phyloP scores from a whole-genome alignment of 2,888 invertebrate genomes.

The Mechanitis mazaeus region DNA sequence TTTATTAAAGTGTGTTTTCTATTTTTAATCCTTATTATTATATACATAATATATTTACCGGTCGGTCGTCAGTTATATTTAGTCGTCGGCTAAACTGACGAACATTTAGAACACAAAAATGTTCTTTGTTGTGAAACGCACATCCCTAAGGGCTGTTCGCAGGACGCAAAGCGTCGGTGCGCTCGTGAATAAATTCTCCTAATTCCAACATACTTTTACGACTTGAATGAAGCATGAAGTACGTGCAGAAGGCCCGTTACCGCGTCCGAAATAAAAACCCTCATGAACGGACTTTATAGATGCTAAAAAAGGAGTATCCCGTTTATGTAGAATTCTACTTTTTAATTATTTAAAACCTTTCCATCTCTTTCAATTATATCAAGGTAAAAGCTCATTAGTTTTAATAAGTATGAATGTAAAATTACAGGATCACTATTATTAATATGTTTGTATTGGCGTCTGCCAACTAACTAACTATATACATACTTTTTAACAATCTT shows the following conservation, averaged over 20 bases:
- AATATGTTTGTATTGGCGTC: too few species aligned
- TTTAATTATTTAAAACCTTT: slow-evolving; percentile 6
- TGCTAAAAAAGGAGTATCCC: slow-evolving; percentile 46
- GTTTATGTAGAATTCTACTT: slow-evolving; percentile 10
- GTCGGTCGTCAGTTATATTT: too few species aligned
- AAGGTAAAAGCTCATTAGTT: too few species aligned
- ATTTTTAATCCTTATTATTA: too few species aligned
- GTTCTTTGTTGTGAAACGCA: slow-evolving; percentile 6
- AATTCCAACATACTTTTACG: slow-evolving; percentile 56
- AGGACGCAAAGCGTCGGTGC: slow-evolving; percentile 9
- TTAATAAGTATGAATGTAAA: too few species aligned
- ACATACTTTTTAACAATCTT: too few species aligned
- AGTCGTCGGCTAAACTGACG: too few species aligned
- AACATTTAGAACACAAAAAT: slow-evolving; percentile 3
- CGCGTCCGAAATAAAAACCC: slow-evolving; percentile 56
- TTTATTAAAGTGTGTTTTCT: too few species aligned
- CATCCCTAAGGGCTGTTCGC: slow-evolving; percentile 10
- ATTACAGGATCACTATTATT: too few species aligned
- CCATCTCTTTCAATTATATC: not conserved
- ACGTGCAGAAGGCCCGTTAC: slow-evolving; percentile 52
- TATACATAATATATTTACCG: too few species aligned
- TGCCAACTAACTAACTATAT: too few species aligned
- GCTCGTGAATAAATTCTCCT: slow-evolving; percentile 57
- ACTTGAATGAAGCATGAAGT: slow-evolving; percentile 57
- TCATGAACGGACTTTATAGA: slow-evolving; percentile 58